Conservation (phyloP, 30 jellyfish, hydroid and myxozoan species). For the Sanderia malayensis region DNA sequence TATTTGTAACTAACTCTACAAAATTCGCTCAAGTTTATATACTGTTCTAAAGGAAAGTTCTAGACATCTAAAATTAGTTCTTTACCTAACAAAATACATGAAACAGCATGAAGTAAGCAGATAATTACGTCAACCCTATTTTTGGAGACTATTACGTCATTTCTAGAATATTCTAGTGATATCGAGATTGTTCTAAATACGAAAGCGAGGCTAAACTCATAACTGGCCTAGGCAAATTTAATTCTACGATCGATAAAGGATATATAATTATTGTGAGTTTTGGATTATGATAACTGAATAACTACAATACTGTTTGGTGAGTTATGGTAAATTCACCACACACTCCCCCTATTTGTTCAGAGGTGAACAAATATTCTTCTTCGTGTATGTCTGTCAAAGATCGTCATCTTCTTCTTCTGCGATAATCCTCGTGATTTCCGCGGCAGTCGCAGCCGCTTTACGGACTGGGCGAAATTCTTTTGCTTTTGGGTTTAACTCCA, state of each 20-base stretch:
- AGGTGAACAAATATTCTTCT: too few relatives aligned
- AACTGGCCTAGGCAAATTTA: background rate
- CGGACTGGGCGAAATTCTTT: too few relatives aligned
- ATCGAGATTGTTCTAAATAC: background rate
- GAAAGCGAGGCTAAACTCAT: background rate
- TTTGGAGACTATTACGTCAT: background rate
- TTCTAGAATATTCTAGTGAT: background rate
- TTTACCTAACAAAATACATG: background rate
- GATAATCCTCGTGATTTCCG: too few relatives aligned
- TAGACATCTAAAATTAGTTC: background rate
- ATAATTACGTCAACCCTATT: background rate
- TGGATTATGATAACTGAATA: background rate
- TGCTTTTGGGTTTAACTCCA: too few relatives aligned
- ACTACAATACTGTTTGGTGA: background rate
- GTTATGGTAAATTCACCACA: background rate
- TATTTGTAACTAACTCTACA: background rate
- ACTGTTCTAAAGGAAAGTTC: background rate
- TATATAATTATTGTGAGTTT: background rate
- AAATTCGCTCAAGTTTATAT: background rate
- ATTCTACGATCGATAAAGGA: background rate
- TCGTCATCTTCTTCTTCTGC: too few relatives aligned
- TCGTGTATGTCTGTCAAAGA: too few relatives aligned
- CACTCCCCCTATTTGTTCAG: too few relatives aligned
- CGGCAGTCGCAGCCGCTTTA: too few relatives aligned
- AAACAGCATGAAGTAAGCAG: background rate